These are phyloP conservation scores for Sesia apiformis DNA, from an alignment of 2,888 invertebrate genomes.

Conservation along the genomic window DNA sequence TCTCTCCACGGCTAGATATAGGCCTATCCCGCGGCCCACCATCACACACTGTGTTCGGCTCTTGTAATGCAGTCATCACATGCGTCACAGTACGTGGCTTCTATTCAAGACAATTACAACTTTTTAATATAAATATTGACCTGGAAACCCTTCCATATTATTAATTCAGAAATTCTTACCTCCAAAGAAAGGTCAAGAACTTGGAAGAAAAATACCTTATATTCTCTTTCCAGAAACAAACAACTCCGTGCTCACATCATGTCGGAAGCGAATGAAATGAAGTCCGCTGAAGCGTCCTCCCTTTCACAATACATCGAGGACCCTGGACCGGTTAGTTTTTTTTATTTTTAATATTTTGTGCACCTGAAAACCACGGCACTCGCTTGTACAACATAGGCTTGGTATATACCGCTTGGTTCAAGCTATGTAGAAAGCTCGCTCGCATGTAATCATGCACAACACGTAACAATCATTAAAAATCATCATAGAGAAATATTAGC, in stretches of 20 bases:
- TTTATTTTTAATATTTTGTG: constrained; percentile 5
- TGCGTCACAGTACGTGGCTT: too few relatives aligned
- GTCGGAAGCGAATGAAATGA: constrained; percentile 78
- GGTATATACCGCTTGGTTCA: constrained; percentile 13
- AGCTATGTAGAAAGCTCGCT: constrained; percentile 20
- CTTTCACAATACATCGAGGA: constrained; percentile 72
- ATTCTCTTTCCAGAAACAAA: constrained; percentile 74
- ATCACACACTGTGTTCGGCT: too few relatives aligned
- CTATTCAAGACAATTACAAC: too few relatives aligned
- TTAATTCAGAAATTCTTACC: too few relatives aligned
- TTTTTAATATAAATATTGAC: too few relatives aligned
- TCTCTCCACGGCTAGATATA: too few relatives aligned
- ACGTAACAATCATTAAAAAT: constrained; percentile 9
- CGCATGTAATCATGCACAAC: constrained; percentile 26
- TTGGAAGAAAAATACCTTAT: neutral
- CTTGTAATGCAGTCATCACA: too few relatives aligned
- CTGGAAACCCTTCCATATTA: too few relatives aligned
- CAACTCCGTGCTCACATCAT: constrained; percentile 84
- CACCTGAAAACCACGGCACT: constrained; percentile 16
- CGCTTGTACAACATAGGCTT: constrained; percentile 36
- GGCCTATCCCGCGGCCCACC: too few relatives aligned
- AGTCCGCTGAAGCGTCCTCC: constrained; percentile 64
- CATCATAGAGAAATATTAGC: too few relatives aligned
- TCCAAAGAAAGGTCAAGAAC: too few relatives aligned
- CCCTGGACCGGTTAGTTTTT: constrained; percentile 53